Conservation (phyloP, 2,888 invertebrate species). For the Stenichneumon culpator region DNA sequence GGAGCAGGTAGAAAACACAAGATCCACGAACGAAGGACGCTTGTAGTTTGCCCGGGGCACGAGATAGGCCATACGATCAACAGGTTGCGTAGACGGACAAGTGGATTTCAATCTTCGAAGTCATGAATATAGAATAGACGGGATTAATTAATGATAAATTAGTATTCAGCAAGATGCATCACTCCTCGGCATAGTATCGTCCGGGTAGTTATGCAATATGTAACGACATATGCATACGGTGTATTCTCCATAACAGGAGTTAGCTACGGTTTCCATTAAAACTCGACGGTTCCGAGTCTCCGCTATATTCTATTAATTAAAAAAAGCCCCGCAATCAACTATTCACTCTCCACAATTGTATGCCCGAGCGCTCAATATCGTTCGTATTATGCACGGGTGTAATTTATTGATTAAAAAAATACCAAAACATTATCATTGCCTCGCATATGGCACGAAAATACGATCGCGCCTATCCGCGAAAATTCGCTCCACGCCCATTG, state of each 20-base stretch:
- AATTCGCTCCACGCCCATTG: background rate
- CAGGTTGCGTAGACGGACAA: conserved; percentile 47
- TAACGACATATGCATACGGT: background rate
- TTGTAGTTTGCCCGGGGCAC: background rate
- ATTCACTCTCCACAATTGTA: background rate
- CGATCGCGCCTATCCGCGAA: conserved; percentile 8
- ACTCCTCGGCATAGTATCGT: background rate
- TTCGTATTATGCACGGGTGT: background rate
- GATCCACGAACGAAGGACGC: background rate
- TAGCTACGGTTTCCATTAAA: background rate
- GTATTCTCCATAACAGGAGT: background rate
- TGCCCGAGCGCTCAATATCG: background rate
- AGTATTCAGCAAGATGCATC: conserved; percentile 28
- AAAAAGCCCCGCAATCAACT: background rate
- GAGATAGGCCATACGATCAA: conserved; percentile 15
- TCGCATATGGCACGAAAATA: background rate
- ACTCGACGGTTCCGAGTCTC: background rate
- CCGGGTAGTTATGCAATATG: background rate
- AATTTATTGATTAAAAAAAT: background rate
- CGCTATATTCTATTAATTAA: background rate
- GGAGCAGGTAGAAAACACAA: background rate
- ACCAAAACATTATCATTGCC: background rate
- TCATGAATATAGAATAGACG: conserved; percentile 29
- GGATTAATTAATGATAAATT: conserved; percentile 39
- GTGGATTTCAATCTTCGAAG: conserved; percentile 30